phyloP scores from a whole-genome alignment of 2,888 invertebrate genomes.

The Aspidiotus destructor region DNA sequence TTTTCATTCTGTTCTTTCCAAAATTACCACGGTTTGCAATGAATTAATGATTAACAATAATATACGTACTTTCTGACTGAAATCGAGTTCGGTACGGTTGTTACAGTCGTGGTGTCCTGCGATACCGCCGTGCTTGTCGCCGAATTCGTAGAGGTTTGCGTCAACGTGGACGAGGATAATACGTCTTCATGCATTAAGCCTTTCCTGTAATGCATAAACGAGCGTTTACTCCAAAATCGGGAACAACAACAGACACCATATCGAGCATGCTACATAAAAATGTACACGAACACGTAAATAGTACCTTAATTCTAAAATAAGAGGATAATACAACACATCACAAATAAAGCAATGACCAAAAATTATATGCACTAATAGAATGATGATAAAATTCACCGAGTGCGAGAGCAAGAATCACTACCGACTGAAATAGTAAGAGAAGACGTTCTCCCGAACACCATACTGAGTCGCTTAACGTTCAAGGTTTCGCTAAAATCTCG shows the following conservation, averaged over 20 bases:
- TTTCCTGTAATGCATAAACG: conserved; percentile 11
- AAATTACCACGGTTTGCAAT: neutral
- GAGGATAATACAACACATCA: too few relatives aligned
- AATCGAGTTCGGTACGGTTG: neutral
- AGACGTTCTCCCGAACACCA: neutral
- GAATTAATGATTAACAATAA: neutral
- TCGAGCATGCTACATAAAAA: too few relatives aligned
- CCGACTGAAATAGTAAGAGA: neutral
- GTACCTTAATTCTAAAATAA: too few relatives aligned
- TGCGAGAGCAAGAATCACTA: too few relatives aligned
- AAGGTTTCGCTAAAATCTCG: conserved; percentile 1
- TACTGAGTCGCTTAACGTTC: neutral
- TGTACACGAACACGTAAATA: too few relatives aligned
- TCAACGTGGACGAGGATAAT: conserved; percentile 9
- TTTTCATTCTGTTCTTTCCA: neutral
- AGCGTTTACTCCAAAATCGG: neutral
- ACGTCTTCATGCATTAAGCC: conserved; percentile 19
- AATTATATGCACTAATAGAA: too few relatives aligned
- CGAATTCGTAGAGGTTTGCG: conserved; percentile 10
- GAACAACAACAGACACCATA: too few relatives aligned
- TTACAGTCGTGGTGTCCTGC: conserved; percentile 1
- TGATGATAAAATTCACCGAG: too few relatives aligned
- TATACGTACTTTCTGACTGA: neutral
- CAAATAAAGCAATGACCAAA: too few relatives aligned
- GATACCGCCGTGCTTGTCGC: conserved; percentile 1